Conservation (phyloP, 2,113 vertebrate species). For the Poeciliopsis occidentalis region DNA sequence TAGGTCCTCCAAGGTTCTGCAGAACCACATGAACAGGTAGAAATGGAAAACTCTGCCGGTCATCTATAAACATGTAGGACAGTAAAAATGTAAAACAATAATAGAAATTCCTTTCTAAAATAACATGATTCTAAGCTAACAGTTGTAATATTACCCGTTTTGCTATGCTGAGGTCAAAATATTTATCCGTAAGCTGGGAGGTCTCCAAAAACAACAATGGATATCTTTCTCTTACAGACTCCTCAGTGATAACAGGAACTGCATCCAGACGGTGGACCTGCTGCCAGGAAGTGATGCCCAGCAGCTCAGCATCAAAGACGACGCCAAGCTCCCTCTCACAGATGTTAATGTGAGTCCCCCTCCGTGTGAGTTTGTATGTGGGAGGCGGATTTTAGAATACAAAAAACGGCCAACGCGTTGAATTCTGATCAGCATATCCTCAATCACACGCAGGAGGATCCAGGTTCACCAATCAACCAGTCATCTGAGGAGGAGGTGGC, state of each 20-base stretch:
- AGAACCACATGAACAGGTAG: slow-evolving; percentile 66
- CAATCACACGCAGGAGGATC: slow-evolving; percentile 33
- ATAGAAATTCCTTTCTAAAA: neutral
- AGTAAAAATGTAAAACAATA: neutral
- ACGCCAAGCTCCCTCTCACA: slow-evolving; percentile 62
- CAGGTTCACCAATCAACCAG: slow-evolving; percentile 1
- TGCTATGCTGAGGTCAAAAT: too few species aligned
- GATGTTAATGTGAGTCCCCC: slow-evolving; percentile 52
- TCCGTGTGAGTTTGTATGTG: slow-evolving; percentile 8
- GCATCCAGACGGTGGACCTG: slow-evolving; percentile 55
- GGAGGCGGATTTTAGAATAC: slow-evolving; percentile 9
- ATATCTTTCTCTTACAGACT: slow-evolving; percentile 64
- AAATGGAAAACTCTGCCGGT: neutral
- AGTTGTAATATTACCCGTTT: too few species aligned
- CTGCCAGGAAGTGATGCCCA: slow-evolving; percentile 54
- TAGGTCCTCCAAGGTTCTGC: slow-evolving; percentile 71
- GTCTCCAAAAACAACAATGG: slow-evolving; percentile 37
- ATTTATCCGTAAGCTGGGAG: slow-evolving; percentile 42
- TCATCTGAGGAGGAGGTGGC: slow-evolving; percentile 63
- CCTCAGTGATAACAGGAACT: slow-evolving; percentile 51
- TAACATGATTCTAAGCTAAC: neutral
- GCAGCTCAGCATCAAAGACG: slow-evolving; percentile 51
- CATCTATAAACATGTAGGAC: too few species aligned
- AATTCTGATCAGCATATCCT: slow-evolving; percentile 15
- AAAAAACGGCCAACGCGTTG: neutral